A percentile compares a stretch with the other conserved stretches of the same genome.
Conservation (phyloP, 2,797 vertebrate genomes). For the Phylloscopus collybita region DNA sequence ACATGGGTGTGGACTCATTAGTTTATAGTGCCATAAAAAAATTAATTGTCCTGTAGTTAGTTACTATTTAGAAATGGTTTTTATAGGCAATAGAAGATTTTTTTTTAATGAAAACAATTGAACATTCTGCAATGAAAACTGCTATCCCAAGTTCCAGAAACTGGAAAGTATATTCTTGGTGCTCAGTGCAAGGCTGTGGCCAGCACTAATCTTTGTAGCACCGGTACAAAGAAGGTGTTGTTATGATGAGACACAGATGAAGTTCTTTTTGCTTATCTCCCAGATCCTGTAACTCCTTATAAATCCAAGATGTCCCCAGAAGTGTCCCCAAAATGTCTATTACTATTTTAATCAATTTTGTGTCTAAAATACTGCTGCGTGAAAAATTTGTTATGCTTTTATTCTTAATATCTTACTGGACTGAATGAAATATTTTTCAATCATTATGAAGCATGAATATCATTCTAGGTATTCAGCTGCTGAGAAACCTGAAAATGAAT, state of each 20-base stretch:
- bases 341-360: background rate
- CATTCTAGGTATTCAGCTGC: background rate
- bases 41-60: background rate
- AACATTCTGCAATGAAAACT: background rate
- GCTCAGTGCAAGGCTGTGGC: background rate
- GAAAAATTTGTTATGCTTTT: background rate
- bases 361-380: background rate
- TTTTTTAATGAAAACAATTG: background rate
- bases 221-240: background rate
- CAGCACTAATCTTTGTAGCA: background rate
- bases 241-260: background rate
- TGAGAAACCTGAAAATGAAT: background rate
- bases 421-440: constrained; percentile 14
- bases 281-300: background rate
- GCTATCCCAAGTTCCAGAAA: background rate
- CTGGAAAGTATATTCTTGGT: background rate
- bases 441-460: background rate
- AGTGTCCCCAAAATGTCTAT: background rate
- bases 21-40: background rate
- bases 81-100: background rate
- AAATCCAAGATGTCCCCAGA: background rate
- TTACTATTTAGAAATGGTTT: background rate
- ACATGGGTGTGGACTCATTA: background rate
- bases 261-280: background rate
- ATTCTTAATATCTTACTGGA: background rate